Percentiles rank a stretch among this genome's conserved stretches.
Conservation (phyloP, 2,113 vertebrate genomes). For the Macquaria ambigua region DNA sequence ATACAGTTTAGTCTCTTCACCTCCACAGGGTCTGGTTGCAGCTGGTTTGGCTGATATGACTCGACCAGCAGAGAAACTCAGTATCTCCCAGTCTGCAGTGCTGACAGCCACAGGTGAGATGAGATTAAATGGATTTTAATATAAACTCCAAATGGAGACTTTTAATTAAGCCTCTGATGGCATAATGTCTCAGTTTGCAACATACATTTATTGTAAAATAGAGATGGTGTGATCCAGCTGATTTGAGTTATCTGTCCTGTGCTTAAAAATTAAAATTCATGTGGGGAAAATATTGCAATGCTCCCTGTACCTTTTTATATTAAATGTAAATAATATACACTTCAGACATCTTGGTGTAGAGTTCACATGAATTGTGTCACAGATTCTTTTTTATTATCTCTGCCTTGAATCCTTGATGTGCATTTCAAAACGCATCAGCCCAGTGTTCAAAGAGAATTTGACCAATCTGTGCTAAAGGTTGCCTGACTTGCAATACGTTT, state of each 20-base stretch:
- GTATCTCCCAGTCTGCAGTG: conserved; percentile 92
- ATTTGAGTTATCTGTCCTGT: background rate
- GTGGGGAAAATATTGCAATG: background rate
- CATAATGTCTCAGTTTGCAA: background rate
- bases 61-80: conserved; percentile 97
- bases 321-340: background rate
- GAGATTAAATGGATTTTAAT: background rate
- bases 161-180: background rate
- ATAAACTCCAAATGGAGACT: background rate
- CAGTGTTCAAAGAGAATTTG: background rate
- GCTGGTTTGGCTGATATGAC: conserved; percentile 97
- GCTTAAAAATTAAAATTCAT: background rate
- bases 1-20: background rate
- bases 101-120: conserved; percentile 93
- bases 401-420: background rate
- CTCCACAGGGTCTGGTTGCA: conserved; percentile 89
- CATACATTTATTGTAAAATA: background rate
- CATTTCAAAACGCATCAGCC: background rate
- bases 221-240: background rate
- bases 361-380: background rate
- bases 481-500: conserved; percentile 25
- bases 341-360: background rate
- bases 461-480: conserved; percentile 60
- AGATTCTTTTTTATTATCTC: background rate
- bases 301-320: background rate